Evolutionary conservation across 1,140 invertebrate genomes (phyloP).

Genomic region (Scaptodrosophila lebanonensis): DNA sequence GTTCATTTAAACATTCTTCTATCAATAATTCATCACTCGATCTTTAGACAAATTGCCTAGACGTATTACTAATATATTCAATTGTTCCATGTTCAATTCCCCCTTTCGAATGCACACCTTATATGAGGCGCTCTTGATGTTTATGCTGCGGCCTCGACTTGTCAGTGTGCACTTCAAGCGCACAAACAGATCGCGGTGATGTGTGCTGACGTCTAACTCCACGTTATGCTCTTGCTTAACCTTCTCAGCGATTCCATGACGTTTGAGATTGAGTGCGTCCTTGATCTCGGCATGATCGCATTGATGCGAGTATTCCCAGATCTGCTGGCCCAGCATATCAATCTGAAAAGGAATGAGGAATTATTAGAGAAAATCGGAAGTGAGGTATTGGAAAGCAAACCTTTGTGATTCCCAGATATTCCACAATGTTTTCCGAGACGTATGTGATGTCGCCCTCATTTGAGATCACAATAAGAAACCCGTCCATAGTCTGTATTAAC

Average conservation of each 20-base stretch:
- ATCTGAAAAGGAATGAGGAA: slow-evolving; percentile 80
- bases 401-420: slow-evolving; percentile 93
- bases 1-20: no score
- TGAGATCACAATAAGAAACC: slow-evolving; percentile 90
- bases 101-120: no score
- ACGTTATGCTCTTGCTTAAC: slow-evolving; percentile 78
- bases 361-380: background rate
- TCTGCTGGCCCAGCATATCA: slow-evolving; percentile 94
- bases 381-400: slow-evolving; percentile 77
- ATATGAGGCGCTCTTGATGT: slow-evolving; percentile 94
- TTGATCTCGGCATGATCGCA: slow-evolving; percentile 96
- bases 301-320: slow-evolving; percentile 95
- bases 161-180: slow-evolving; percentile 95
- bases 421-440: slow-evolving; percentile 92
- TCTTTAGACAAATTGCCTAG: no score
- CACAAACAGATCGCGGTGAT: slow-evolving; percentile 84
- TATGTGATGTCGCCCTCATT: slow-evolving; percentile 94
- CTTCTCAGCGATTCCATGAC: slow-evolving; percentile 50
- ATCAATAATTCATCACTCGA: no score
- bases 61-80: no score
- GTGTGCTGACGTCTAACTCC: slow-evolving; percentile 66
- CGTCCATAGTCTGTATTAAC: slow-evolving; percentile 85
- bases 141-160: slow-evolving; percentile 92
- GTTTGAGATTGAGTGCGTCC: slow-evolving; percentile 81
- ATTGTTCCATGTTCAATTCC: no score